Base-by-base conservation (phyloP, 2,888 invertebrate species). In the Plusia festucae region DNA sequence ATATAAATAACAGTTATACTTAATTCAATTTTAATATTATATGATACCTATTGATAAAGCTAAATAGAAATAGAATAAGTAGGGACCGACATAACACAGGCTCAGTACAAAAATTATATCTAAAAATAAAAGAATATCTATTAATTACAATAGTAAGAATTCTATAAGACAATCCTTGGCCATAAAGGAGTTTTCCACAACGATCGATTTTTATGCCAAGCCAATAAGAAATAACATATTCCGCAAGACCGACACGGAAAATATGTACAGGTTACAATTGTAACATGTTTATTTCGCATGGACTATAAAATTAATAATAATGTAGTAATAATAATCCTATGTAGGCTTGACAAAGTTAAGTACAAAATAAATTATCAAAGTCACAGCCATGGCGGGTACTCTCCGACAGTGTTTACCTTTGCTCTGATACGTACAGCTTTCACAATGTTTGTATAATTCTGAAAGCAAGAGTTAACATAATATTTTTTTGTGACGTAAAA, bases 281-380 rank as follows among this genome's bases (percentile, higher is more conserved):
- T 4, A n/a, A 40, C n/a, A 40, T n/a, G 13, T 13, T 40, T n/a
- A 40, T 13, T 40, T 40, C n/a, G 40, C n/a, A 40, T n/a, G 1
- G 40, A 40, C n/a, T n/a, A n/a, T n/a, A n/a, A 15, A 40, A 40
- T 40, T 40, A 6, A 6, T 40, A 40, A n/a, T n/a, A n/a, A 4
- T n/a, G n/a, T n/a, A n/a, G n/a, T n/a, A n/a, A n/a, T n/a, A n/a
- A n/a, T n/a, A n/a, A n/a, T n/a, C n/a, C n/a, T n/a, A n/a, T n/a
- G 6, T 40, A 40, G 40, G 40, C 40, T 40, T 40, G 40, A 40
- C n/a, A 40, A 40, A 40, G 34, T n/a, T 40, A 40, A 40, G 40
- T 40, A n/a, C n/a, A n/a, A 40, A n/a, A 40, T 40, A 40, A 40
- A 40, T 40, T 40, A 40, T n/a, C 40, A 40, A 40, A 40, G n/a